Evolutionary conservation across 2,888 invertebrate species (phyloP), one percentile per base, ranked within the genome.

Genomic region (Drosophila koepferae): DNA sequence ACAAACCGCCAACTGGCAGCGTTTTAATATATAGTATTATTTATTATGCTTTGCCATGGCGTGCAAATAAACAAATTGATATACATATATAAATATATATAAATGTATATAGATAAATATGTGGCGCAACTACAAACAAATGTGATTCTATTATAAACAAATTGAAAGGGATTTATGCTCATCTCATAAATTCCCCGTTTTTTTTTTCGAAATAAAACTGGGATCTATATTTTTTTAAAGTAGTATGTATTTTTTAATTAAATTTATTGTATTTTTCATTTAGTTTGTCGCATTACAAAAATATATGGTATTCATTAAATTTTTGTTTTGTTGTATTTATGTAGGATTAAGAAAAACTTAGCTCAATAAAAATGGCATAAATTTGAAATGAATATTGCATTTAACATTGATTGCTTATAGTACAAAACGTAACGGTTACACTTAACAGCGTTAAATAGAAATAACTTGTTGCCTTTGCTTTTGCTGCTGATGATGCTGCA

Each of bases 351-450:
- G 72, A 71, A 74, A 81, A 56, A 68, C 71, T 63, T 68, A 54
- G 77, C 68, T 72, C 67, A 69, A 58, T 64, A 64, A 71, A 80
- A 80, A 80, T 76, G 80, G 69, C 82, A 70, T 71, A 89, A 64
- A 80, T 85, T 89, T 77, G 60, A 89, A 89, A 72, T 89, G 77
- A 89, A 79, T 85, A 89, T 89, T 87, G 82, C 89, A 82, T 77
- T 85, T 76, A 76, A 77, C 77, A 70, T 85, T 72, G 80, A 48
- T 80, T 59, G 82, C 85, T 87, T 89, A 85, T 59, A 80, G 72
- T 85, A 85, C 68, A 86, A 83, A 85, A 86, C 82, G 85, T 84
- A 90, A 86, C 90, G 90, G 76, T 85, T 87, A 86, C 87, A 77
- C 80, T 85, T 88, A 87, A 85, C 80, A 77, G 71, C 75, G 74